Percentiles rank a stretch among this genome's conserved stretches.
These are phyloP conservation scores for Brachionus paranguensis DNA, from an alignment of 1,140 invertebrate genomes.

Conservation along the genomic window DNA sequence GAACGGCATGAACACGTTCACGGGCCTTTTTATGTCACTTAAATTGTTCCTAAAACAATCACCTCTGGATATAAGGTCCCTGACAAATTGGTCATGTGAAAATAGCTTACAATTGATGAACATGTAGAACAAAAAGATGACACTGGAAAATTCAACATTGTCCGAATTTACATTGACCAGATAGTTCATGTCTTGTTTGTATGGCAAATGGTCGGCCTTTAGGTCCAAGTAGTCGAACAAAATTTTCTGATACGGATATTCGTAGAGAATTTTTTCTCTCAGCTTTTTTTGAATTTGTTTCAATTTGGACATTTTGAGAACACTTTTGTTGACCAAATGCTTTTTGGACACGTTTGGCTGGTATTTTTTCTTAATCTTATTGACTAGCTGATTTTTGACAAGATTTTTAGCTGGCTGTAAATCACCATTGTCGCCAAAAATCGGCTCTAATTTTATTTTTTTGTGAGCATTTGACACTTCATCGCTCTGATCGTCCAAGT, in stretches of 20 bases:
- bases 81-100: slow-evolving; percentile 35
- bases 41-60: slow-evolving; percentile 18
- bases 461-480: background rate
- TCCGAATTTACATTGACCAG: background rate
- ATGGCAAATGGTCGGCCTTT: background rate
- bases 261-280: background rate
- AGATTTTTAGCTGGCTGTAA: background rate
- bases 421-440: background rate
- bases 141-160: background rate
- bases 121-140: slow-evolving; percentile 26
- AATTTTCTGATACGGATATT: slow-evolving; percentile 32
- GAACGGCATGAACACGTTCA: slow-evolving; percentile 18
- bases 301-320: background rate
- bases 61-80: background rate
- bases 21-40: slow-evolving; percentile 4
- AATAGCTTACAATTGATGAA: slow-evolving; percentile 32
- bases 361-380: background rate
- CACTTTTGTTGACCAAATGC: background rate
- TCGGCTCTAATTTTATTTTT: background rate
- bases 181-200: slow-evolving; percentile 18
- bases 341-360: background rate
- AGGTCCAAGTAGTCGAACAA: slow-evolving; percentile 25
- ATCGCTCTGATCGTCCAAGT: background rate
- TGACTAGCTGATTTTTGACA: background rate
- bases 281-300: slow-evolving; percentile 16